Conservation (phyloP, 2,888 invertebrate species). For the Athripsodes cinereus region DNA sequence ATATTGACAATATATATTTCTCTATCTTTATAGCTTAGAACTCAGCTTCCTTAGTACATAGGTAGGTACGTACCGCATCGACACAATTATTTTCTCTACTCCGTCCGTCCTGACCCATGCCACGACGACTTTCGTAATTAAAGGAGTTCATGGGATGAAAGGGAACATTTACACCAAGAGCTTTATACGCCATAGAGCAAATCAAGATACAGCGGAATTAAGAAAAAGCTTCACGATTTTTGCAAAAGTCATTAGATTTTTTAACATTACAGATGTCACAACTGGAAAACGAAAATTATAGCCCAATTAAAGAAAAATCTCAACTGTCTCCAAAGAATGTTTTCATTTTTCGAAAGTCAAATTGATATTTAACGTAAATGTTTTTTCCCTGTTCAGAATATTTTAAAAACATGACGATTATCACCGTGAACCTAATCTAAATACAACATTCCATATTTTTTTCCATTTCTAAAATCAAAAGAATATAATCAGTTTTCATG, state of each 20-base stretch:
- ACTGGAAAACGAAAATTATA: no score
- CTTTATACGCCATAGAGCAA: not conserved
- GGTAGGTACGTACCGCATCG: constrained; percentile 6
- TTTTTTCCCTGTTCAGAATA: no score
- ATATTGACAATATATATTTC: not conserved
- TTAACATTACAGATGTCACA: not conserved
- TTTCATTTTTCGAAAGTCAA: no score
- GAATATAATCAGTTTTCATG: no score
- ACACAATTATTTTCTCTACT: constrained; percentile 7
- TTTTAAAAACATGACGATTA: no score
- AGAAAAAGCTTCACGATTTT: not conserved
- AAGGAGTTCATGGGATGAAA: constrained; percentile 9
- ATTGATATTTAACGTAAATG: no score
- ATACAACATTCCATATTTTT: no score
- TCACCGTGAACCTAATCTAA: no score
- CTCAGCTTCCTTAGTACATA: not conserved
- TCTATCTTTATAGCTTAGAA: not conserved
- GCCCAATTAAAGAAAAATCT: no score
- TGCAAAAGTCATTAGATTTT: not conserved
- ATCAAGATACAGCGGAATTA: not conserved
- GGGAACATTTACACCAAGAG: not conserved
- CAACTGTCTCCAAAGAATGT: no score
- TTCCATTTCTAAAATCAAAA: no score
- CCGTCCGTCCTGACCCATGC: not conserved
- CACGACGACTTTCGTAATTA: constrained; percentile 9